Conservation (phyloP, 2,888 invertebrate species). For the Chymomyza amoena region DNA sequence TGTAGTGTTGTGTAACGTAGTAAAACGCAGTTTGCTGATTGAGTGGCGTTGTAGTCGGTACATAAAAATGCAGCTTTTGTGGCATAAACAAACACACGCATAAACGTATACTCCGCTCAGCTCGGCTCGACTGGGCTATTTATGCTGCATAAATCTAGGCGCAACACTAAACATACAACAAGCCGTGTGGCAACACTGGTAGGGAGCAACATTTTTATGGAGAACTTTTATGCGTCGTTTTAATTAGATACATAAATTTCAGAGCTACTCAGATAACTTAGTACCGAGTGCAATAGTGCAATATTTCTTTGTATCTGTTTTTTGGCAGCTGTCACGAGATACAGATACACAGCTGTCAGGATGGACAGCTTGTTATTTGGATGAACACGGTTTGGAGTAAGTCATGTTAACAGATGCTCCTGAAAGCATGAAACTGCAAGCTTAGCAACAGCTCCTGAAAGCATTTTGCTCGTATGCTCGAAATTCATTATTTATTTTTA, state of each 20-base stretch:
- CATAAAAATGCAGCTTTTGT: conserved; percentile 64
- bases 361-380: not conserved
- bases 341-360: not conserved
- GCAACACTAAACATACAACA: conserved; percentile 54
- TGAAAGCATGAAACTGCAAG: not conserved
- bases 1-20: conserved; percentile 24
- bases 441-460: not conserved
- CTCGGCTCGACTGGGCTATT: conserved; percentile 36
- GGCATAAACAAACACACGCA: conserved; percentile 62
- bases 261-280: not conserved
- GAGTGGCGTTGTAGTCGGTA: conserved; percentile 38
- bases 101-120: conserved; percentile 12
- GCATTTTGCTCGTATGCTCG: not conserved
- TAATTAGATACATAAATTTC: conserved; percentile 63
- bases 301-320: conserved; percentile 4
- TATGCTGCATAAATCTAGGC: conserved; percentile 55
- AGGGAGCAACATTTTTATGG: conserved; percentile 25
- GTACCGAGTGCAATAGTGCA: not conserved
- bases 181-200: conserved; percentile 7
- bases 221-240: conserved; percentile 49
- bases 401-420: not conserved
- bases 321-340: conserved; percentile 8
- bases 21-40: conserved; percentile 33
- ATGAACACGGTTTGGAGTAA: not conserved
- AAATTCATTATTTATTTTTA: not conserved